These are phyloP conservation scores for Amphipoea oculea DNA, from an alignment of 2,888 invertebrate species.

Conservation along the genomic window DNA sequence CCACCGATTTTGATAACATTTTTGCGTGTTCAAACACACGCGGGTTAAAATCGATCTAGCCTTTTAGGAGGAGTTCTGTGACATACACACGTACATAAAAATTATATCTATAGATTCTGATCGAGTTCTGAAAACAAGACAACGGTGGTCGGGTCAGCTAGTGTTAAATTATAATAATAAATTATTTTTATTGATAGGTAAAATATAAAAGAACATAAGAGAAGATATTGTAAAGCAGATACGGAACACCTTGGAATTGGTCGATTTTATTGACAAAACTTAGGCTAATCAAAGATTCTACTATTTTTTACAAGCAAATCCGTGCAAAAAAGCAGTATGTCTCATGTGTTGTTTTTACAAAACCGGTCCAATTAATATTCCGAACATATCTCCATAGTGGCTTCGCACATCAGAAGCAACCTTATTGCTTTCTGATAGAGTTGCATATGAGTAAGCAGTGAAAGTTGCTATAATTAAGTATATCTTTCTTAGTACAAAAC, in stretches of 20 bases:
- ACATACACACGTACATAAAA: background rate
- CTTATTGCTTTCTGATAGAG: constrained; percentile 2
- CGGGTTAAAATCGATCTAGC: too few relatives aligned
- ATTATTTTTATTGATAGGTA: background rate
- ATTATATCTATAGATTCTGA: too few relatives aligned
- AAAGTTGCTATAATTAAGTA: constrained; percentile 45
- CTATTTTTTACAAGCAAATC: constrained; percentile 34
- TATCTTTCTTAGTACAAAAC: constrained; percentile 45
- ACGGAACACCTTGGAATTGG: background rate
- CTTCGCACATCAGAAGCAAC: constrained; percentile 7
- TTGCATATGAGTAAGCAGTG: background rate
- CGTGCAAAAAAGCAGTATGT: constrained; percentile 38
- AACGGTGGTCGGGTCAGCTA: background rate
- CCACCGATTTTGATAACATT: too few relatives aligned
- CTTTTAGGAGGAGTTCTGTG: background rate
- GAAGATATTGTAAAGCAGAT: background rate
- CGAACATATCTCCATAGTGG: constrained; percentile 28
- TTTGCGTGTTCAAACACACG: too few relatives aligned
- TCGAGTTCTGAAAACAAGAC: too few relatives aligned
- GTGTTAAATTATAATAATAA: background rate
- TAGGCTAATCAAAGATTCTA: constrained; percentile 30
- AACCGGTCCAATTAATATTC: constrained; percentile 63
- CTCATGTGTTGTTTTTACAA: constrained; percentile 42
- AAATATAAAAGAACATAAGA: background rate
- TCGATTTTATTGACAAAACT: background rate